Evolutionary conservation across 2,888 invertebrate species (phyloP), one percentile per base, ranked within the genome.

Genomic region (Meghimatium bilineatum): DNA sequence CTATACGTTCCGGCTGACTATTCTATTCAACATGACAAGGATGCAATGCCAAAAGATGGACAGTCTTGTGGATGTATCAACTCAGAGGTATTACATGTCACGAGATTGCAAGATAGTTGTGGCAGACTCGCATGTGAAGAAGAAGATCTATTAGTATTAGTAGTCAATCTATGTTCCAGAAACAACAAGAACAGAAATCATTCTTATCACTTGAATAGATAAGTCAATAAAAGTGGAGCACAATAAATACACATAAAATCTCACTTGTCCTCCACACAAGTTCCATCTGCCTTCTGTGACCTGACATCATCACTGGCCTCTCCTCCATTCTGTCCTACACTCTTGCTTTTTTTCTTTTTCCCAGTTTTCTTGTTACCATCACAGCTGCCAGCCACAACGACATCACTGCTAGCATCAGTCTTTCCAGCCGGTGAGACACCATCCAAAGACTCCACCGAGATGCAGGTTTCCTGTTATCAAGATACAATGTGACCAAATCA

Each of bases 291-390:
- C 44, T 89, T 77, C 38, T 82, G 83, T 63, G 85, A 84, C 29
- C 78, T 78, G 17, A 80, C 44, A 49, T 80, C 84, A 26, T 87
- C 82, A 23, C 85, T 83, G 14, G 82, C 36, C 56, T 88, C 83
- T 87, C 85, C 85, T 44, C 87, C 86, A 32, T 88, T 80, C 87
- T 86, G 85, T 44, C 84, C 87, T 17, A 87, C 86, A 72, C 86
- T 87, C 77, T 87, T 87, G 34, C 88, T 87, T 81, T 89, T 90
- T 87, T 90, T 91, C 85, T 90, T 91, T 85, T 90, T 90, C 80
- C 87, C 87, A 5, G 79, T 49, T 34, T 88, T 82, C 78, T 88
- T 88, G 69, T 49, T 69, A 20, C 69, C 77, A 0, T 83, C 86
- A 5, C 76, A 6, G 6, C 38, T 83, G n/a, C 52, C 52, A n/a